Conservation (phyloP, 2,797 vertebrate genomes). For the Poeciliopsis paucimaculata region DNA sequence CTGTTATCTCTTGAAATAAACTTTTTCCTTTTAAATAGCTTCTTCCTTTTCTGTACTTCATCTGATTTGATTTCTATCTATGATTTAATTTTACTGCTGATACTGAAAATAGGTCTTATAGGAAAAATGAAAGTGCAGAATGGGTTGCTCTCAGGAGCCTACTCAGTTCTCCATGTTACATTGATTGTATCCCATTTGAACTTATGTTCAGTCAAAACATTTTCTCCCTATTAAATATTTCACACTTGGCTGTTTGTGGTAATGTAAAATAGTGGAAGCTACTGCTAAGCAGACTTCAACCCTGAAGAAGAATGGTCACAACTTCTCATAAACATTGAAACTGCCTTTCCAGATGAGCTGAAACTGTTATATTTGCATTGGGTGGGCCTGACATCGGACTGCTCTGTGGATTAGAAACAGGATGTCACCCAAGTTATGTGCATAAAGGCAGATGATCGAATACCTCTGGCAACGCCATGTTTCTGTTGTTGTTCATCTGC, state of each 20-base stretch:
- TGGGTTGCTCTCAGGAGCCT: neutral
- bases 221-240: neutral
- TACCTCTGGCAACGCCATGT: neutral
- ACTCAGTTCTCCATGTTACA: neutral
- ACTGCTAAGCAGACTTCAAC: neutral
- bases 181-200: neutral
- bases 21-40: neutral
- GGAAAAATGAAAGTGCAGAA: neutral
- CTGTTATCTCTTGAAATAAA: neutral
- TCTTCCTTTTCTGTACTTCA: neutral
- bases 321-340: neutral
- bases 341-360: neutral
- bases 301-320: neutral
- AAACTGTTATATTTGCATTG: neutral
- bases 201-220: neutral
- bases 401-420: neutral
- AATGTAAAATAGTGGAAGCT: neutral
- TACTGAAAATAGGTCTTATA: neutral
- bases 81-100: neutral
- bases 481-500: neutral
- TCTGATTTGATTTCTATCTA: neutral
- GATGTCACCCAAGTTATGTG: conserved; percentile 1
- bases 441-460: neutral
- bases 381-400: neutral
- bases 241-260: neutral